Percentiles rank a stretch among this genome's conserved stretches.
Evolutionary conservation across 1,140 invertebrate species (phyloP).

Genomic region (Hyphantria cunea): DNA sequence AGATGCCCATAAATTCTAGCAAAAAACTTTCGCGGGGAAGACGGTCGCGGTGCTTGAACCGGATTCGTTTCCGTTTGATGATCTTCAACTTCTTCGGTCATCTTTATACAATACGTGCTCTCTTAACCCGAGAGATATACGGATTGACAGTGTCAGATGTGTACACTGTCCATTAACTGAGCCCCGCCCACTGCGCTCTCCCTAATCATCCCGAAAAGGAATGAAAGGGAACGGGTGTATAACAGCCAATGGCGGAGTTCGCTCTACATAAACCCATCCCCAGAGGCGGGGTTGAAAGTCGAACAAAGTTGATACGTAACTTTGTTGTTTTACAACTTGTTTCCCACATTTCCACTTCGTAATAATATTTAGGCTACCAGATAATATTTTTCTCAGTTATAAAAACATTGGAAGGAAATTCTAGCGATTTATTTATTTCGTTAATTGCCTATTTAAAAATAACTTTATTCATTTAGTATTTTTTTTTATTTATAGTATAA

Average conservation of each 20-base stretch:
- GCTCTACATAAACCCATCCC: slow-evolving; percentile 40
- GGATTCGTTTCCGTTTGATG: slow-evolving; percentile 34
- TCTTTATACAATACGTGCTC: slow-evolving; percentile 51
- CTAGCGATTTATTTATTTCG: too few species aligned
- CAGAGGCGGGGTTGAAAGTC: slow-evolving; percentile 48
- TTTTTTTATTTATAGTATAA: too few species aligned
- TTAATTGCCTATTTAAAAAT: too few species aligned
- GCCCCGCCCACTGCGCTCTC: slow-evolving; percentile 50
- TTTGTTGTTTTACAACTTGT: background rate
- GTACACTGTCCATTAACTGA: slow-evolving; percentile 40
- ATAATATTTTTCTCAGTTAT: too few species aligned
- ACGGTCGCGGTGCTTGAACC: slow-evolving; percentile 78
- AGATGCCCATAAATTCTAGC: slow-evolving; percentile 85
- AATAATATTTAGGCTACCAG: too few species aligned
- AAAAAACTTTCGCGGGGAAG: slow-evolving; percentile 86
- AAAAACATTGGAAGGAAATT: too few species aligned
- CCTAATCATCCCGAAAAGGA: slow-evolving; percentile 44
- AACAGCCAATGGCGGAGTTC: slow-evolving; percentile 49
- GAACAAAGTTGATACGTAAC: slow-evolving; percentile 14
- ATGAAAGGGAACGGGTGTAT: slow-evolving; percentile 47
- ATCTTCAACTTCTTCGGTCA: slow-evolving; percentile 42
- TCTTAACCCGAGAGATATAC: slow-evolving; percentile 47
- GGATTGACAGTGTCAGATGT: slow-evolving; percentile 65
- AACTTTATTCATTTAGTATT: too few species aligned
- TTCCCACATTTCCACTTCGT: too few species aligned